Evolutionary conservation across 2,797 vertebrate species (phyloP).

Genomic region (Sebastes matsubarae): DNA sequence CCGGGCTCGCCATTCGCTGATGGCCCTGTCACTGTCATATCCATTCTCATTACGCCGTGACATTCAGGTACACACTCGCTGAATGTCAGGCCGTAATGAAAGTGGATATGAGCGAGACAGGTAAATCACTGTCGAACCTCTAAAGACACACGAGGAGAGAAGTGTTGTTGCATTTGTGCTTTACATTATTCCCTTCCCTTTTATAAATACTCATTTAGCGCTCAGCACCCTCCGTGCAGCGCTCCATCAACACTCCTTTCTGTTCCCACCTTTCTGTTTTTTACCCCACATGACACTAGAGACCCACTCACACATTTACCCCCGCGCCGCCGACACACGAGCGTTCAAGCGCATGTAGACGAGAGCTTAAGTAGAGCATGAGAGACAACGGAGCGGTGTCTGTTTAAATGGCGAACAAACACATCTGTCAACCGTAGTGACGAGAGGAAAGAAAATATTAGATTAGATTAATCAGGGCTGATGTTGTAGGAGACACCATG

Average conservation of each 20-base stretch:
- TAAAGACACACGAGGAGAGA: constrained; percentile 41
- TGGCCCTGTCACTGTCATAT: constrained; percentile 74
- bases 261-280: neutral
- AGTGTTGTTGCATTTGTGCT: constrained; percentile 33
- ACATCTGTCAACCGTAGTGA: constrained; percentile 18
- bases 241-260: constrained; percentile 25
- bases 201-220: constrained; percentile 45
- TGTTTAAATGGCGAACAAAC: constrained; percentile 45
- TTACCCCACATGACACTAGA: constrained; percentile 2
- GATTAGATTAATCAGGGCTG: constrained; percentile 28
- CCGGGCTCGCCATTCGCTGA: constrained; percentile 28
- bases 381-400: constrained; percentile 29
- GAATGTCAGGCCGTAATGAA: constrained; percentile 84
- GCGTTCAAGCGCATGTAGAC: constrained; percentile 30
- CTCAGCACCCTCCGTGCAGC: neutral
- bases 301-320: constrained; percentile 15
- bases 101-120: constrained; percentile 72
- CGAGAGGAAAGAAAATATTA: constrained; percentile 4
- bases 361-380: constrained; percentile 52
- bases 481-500: neutral
- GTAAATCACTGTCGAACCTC: constrained; percentile 62
- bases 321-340: neutral
- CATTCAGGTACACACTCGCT: constrained; percentile 72
- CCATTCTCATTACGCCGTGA: constrained; percentile 76
- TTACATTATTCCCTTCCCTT: constrained; percentile 35